Evolutionary conservation across 2,113 vertebrate species (phyloP).

Genomic region (Melanostigma gelatinosum): DNA sequence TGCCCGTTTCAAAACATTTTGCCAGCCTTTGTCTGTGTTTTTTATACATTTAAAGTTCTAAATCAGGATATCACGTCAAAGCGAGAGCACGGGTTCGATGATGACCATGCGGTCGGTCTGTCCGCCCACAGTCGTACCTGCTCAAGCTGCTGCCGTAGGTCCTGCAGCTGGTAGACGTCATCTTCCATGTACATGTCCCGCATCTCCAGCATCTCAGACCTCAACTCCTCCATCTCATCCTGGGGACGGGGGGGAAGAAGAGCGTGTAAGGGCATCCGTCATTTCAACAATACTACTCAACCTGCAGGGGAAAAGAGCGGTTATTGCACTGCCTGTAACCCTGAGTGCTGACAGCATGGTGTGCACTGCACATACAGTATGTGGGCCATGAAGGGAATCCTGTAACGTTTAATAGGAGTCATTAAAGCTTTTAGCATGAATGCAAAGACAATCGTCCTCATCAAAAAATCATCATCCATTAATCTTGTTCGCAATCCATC

Average conservation of each 20-base stretch:
- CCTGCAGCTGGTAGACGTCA: constrained; percentile 97
- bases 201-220: constrained; percentile 99
- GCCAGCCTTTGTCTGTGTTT: neutral
- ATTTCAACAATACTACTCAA: neutral
- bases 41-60: neutral
- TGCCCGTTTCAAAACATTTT: neutral
- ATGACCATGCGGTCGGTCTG: no score
- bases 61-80: neutral
- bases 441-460: constrained; percentile 4
- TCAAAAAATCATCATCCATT: constrained; percentile 26
- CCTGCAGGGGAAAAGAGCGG: neutral
- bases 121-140: constrained; percentile 72
- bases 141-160: constrained; percentile 95
- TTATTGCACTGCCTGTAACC: neutral
- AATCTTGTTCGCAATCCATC: neutral
- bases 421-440: constrained; percentile 8
- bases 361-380: neutral
- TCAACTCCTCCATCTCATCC: constrained; percentile 98
- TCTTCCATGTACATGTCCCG: constrained; percentile 98
- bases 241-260: constrained; percentile 58
- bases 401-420: constrained; percentile 11
- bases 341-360: constrained; percentile 1
- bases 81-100: neutral
- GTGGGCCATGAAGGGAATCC: constrained; percentile 1
- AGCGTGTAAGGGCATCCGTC: neutral